Percentiles rank a stretch among this genome's conserved stretches.
Evolutionary conservation across 30 jellyfish, hydroid and myxozoan species (phyloP).

Genomic region (Aurelia sp.): DNA sequence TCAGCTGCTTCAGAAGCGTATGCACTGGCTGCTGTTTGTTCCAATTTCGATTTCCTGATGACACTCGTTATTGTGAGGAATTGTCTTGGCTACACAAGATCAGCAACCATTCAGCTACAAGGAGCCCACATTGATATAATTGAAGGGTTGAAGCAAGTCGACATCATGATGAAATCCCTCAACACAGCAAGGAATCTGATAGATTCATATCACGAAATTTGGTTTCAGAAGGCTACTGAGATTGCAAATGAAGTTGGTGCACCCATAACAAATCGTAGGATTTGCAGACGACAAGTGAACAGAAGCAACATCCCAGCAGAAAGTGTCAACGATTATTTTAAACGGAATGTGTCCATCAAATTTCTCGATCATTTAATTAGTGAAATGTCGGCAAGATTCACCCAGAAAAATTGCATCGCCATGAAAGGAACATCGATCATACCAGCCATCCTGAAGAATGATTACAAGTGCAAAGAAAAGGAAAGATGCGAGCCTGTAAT

Average conservation of each 20-base stretch:
- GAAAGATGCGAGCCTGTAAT: not conserved
- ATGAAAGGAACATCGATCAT: not conserved
- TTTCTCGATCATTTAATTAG: no score
- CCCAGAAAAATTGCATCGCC: slow-evolving; percentile 1
- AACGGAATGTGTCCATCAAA: no score
- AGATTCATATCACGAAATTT: not conserved
- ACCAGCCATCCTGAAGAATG: not conserved
- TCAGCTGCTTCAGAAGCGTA: not conserved
- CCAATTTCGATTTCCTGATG: not conserved
- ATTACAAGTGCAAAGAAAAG: not conserved
- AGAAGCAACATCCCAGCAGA: not conserved
- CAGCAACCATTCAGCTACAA: not conserved
- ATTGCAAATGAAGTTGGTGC: slow-evolving; percentile 1
- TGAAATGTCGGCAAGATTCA: not conserved
- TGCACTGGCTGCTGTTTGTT: not conserved
- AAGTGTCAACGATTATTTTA: no score
- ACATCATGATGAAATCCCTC: not conserved
- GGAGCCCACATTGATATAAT: not conserved
- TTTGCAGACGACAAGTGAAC: not conserved
- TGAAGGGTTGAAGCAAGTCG: slow-evolving; percentile 9
- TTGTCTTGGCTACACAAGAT: not conserved
- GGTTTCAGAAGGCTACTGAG: slow-evolving; percentile 19
- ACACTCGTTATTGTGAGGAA: not conserved
- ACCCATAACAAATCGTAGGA: not conserved
- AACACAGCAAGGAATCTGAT: slow-evolving; percentile 11